These are phyloP conservation scores for Anthopleura sola DNA, from an alignment of 64 coral and sea anemone species.

Conservation along the genomic window DNA sequence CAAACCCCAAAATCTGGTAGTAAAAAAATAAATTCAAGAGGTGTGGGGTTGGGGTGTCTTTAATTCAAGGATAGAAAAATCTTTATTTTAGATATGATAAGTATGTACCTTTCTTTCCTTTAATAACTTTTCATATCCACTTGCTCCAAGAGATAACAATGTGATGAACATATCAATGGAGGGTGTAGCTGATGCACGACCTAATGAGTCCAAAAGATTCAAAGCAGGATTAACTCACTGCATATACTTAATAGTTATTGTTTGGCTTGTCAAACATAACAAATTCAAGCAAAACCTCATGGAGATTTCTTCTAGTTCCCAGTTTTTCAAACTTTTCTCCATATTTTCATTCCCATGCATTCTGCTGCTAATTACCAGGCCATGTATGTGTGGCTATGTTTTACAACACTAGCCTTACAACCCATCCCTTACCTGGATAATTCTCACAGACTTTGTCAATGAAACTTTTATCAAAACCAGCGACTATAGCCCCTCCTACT, in stretches of 20 bases:
- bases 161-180: constrained; percentile 95
- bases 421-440: constrained; percentile 63
- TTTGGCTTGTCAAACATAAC: no score
- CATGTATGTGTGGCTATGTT: background rate
- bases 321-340: background rate
- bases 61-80: no score
- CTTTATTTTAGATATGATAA: no score
- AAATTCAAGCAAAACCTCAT: no score
- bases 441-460: constrained; percentile 89
- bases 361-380: background rate
- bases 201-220: constrained; percentile 25
- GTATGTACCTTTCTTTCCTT: constrained; percentile 73
- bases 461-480: constrained; percentile 85
- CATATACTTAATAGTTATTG: no score
- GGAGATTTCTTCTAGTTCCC: background rate
- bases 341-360: background rate
- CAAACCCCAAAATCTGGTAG: background rate
- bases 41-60: no score
- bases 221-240: background rate
- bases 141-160: constrained; percentile 76
- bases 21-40: no score
- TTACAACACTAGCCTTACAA: background rate
- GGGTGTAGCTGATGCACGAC: constrained; percentile 90
- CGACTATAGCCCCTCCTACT: constrained; percentile 86
- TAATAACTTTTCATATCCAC: constrained; percentile 82